Conservation (phyloP, 2,797 vertebrate species). For the Poecilia wingei region DNA sequence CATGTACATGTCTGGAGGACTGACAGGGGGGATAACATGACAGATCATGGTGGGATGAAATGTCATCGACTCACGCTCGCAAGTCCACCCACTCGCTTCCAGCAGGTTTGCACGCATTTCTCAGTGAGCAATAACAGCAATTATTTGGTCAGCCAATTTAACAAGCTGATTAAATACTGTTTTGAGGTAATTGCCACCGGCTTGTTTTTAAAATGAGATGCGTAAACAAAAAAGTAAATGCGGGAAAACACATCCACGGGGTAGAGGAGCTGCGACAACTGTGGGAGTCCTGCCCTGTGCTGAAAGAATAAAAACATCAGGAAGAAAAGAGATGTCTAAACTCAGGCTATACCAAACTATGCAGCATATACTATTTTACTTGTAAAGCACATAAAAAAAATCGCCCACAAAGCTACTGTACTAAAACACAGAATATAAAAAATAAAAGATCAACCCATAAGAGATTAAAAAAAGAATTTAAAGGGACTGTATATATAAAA, state of each 20-base stretch:
- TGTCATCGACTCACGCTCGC: conserved; percentile 35
- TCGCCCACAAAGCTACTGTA: not conserved
- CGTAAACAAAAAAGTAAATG: conserved; percentile 22
- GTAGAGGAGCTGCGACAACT: not conserved
- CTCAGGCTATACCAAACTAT: not conserved
- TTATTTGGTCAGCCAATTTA: conserved; percentile 7
- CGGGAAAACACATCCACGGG: conserved; percentile 3
- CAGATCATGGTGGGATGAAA: conserved; percentile 54
- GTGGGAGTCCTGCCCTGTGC: not conserved
- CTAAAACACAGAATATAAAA: not conserved
- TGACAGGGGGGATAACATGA: conserved; percentile 53
- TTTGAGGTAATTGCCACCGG: conserved; percentile 2
- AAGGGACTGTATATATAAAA: too few species aligned
- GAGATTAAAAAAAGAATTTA: not conserved
- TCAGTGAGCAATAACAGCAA: not conserved
- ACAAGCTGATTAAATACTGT: conserved; percentile 7
- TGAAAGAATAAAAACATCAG: not conserved
- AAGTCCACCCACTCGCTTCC: conserved; percentile 27
- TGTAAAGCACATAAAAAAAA: not conserved
- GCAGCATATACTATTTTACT: not conserved
- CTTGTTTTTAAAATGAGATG: conserved; percentile 13
- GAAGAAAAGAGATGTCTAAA: not conserved
- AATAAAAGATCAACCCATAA: not conserved
- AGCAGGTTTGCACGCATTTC: conserved; percentile 16
- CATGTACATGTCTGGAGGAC: conserved; percentile 20